Percentiles rank a stretch among this genome's conserved stretches.
These are phyloP conservation scores for Megastigmus dorsalis DNA, from an alignment of 2,888 invertebrate genomes.

Conservation along the genomic window DNA sequence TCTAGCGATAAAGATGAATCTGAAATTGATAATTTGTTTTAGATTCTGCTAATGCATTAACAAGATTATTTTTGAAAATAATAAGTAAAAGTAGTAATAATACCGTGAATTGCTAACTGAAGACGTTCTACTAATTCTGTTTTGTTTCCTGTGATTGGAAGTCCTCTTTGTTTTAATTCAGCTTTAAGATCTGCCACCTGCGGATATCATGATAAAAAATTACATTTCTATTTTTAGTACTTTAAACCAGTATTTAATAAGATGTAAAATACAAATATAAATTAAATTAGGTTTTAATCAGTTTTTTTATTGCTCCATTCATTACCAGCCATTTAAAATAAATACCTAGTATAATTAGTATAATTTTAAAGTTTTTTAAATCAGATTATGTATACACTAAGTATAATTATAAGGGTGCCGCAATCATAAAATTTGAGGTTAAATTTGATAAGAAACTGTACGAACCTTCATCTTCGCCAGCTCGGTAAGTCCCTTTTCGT, in stretches of 20 bases:
- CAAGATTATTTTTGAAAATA: background rate
- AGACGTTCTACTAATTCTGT: slow-evolving; percentile 86
- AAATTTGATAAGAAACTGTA: slow-evolving; percentile 2
- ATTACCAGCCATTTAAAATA: background rate
- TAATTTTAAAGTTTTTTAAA: background rate
- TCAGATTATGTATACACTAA: background rate
- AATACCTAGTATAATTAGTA: background rate
- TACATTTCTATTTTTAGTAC: background rate
- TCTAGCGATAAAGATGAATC: slow-evolving; percentile 75
- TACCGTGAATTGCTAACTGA: slow-evolving; percentile 78
- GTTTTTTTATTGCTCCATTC: background rate
- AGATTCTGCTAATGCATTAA: background rate
- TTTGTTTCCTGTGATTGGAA: slow-evolving; percentile 87
- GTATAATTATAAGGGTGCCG: background rate
- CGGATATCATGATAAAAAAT: slow-evolving; percentile 61
- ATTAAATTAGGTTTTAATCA: background rate
- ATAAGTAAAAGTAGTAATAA: slow-evolving; percentile 29
- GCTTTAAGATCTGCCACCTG: slow-evolving; percentile 91
- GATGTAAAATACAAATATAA: background rate
- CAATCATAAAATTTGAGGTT: slow-evolving; percentile 56
- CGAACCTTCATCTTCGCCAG: slow-evolving; percentile 72
- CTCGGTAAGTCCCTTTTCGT: slow-evolving; percentile 71
- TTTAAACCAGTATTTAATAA: background rate
- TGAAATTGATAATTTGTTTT: slow-evolving; percentile 54
- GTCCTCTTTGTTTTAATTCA: slow-evolving; percentile 86